Percentiles rank a stretch among this genome's conserved stretches.
phyloP scores from a whole-genome alignment of 1,140 invertebrate species.

The Drosophila kohkoa region DNA sequence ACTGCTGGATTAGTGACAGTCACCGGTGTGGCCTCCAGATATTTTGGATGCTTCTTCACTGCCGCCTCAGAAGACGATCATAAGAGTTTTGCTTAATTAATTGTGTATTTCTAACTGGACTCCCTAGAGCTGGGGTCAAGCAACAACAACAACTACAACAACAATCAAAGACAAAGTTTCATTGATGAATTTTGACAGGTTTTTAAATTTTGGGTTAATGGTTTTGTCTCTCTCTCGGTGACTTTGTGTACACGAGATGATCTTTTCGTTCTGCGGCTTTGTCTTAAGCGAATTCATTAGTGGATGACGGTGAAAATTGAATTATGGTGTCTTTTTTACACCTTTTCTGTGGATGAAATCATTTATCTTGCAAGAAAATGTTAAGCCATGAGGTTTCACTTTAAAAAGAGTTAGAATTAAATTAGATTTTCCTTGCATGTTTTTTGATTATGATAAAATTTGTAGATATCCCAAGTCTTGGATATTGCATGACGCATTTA shows the following conservation, averaged over 20 bases:
- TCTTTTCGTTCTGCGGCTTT: constrained; percentile 10
- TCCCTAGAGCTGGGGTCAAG: constrained; percentile 38
- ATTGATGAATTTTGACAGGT: constrained; percentile 62
- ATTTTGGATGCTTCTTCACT: constrained; percentile 4
- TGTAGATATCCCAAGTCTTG: constrained; percentile 12
- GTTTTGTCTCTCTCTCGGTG: background rate
- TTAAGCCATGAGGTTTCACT: constrained; percentile 2
- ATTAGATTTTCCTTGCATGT: constrained; percentile 29
- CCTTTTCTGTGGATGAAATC: constrained; percentile 28
- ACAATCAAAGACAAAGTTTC: constrained; percentile 35
- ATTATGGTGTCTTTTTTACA: constrained; percentile 34
- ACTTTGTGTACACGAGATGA: constrained; percentile 2
- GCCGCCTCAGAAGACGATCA: constrained; percentile 15
- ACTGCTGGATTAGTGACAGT: constrained; percentile 16
- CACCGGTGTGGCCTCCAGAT: constrained; percentile 12
- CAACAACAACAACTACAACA: constrained; percentile 1
- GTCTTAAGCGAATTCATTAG: too few relatives aligned
- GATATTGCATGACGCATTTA: constrained; percentile 42
- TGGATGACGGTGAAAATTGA: constrained; percentile 37
- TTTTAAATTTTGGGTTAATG: constrained; percentile 58
- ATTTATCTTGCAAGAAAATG: background rate
- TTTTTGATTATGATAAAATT: constrained; percentile 26
- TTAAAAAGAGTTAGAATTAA: background rate
- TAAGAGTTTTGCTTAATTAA: constrained; percentile 42
- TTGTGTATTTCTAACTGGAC: constrained; percentile 53